phyloP scores from a whole-genome alignment of 2,113 vertebrate genomes.

The Macrotis lagotis region DNA sequence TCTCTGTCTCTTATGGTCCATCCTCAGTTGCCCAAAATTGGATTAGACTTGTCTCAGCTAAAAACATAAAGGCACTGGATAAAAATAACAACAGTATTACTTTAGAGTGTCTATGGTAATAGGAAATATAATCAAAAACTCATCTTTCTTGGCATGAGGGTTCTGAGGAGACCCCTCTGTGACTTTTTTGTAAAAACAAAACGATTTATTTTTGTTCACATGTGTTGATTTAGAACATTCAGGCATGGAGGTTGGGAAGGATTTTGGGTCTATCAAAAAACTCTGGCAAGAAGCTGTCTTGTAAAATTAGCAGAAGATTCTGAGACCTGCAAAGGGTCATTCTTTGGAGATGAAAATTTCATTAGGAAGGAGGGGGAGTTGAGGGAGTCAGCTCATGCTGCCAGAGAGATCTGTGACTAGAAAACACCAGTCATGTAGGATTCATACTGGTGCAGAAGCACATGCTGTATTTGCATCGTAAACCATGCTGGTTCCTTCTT shows the following conservation, averaged over 20 bases:
- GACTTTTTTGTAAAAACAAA: not conserved
- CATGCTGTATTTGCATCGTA: not conserved
- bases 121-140: not conserved
- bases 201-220: not conserved
- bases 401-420: not conserved
- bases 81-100: not conserved
- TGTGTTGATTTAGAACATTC: not conserved
- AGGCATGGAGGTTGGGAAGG: not conserved
- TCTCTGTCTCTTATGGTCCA: not conserved
- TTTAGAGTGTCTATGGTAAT: not conserved
- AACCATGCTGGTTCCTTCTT: not conserved
- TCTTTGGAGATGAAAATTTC: not conserved
- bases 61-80: not conserved
- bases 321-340: not conserved
- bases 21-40: too few relatives aligned
- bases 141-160: not conserved
- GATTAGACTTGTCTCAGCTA: not conserved
- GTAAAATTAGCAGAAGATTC: not conserved
- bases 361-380: not conserved
- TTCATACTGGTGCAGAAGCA: not conserved
- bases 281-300: not conserved
- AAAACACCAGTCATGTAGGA: not conserved
- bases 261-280: not conserved
- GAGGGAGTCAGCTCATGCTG: not conserved
- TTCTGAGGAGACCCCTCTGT: not conserved